phyloP scores from a whole-genome alignment of 2,113 vertebrate genomes.

The Callithrix jacchus region DNA sequence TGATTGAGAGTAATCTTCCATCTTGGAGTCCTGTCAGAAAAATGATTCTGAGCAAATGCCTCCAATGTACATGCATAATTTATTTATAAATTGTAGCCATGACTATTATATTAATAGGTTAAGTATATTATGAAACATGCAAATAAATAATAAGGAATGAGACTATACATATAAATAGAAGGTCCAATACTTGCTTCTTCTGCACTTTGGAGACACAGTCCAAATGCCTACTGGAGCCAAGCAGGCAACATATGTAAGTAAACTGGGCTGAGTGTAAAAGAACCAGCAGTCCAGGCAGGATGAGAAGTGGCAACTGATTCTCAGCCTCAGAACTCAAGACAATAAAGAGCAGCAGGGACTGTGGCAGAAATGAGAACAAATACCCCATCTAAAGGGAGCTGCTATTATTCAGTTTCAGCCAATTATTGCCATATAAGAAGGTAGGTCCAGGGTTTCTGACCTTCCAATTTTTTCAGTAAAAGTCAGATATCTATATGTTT shows the following conservation, averaged over 20 bases:
- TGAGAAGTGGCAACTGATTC: background rate
- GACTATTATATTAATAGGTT: background rate
- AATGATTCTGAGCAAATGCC: background rate
- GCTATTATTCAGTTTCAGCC: background rate
- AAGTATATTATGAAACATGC: background rate
- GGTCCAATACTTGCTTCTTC: background rate
- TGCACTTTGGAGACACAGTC: background rate
- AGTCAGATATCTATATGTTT: background rate
- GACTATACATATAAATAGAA: background rate
- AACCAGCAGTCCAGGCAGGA: background rate
- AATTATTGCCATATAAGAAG: background rate
- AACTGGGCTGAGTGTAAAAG: background rate
- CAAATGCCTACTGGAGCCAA: background rate
- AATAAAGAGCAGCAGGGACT: background rate
- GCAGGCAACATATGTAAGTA: background rate
- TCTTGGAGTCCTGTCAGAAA: background rate
- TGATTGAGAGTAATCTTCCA: background rate
- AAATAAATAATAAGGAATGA: background rate
- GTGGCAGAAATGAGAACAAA: background rate
- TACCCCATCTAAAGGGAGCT: background rate
- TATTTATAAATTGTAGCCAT: background rate
- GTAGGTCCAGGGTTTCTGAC: background rate
- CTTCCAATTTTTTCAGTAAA: background rate
- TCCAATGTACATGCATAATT: background rate
- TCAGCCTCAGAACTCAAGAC: background rate